phyloP scores from a whole-genome alignment of 2,888 invertebrate species.

The Agrilus mali region DNA sequence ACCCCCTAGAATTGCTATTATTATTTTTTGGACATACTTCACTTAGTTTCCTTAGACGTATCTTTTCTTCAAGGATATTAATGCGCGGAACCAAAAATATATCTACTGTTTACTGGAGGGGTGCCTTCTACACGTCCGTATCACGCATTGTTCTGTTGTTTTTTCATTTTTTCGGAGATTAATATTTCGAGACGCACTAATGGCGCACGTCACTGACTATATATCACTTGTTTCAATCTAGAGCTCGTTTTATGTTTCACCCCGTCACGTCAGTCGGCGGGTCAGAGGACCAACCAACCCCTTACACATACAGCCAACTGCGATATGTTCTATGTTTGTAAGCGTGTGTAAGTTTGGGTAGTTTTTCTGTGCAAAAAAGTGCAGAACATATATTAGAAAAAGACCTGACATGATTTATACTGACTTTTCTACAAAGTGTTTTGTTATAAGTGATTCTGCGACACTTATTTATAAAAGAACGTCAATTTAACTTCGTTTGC shows the following conservation, averaged over 20 bases:
- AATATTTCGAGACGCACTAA: slow-evolving; percentile 40
- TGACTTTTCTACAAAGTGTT: slow-evolving; percentile 29
- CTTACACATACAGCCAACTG: slow-evolving; percentile 11
- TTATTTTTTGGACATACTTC: too few species aligned
- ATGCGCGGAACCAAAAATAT: too few species aligned
- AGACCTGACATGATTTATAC: slow-evolving; percentile 30
- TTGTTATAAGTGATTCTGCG: slow-evolving; percentile 33
- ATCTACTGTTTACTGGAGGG: too few species aligned
- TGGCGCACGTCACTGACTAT: slow-evolving; percentile 38
- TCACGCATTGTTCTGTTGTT: slow-evolving; percentile 23
- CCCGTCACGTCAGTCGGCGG: slow-evolving; percentile 14
- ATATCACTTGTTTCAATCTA: slow-evolving; percentile 40
- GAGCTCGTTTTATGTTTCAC: slow-evolving; percentile 37
- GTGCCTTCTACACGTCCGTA: not conserved
- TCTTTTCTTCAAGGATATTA: too few species aligned
- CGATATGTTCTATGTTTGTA: slow-evolving; percentile 10
- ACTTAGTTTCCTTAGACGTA: too few species aligned
- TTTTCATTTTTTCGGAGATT: slow-evolving; percentile 37
- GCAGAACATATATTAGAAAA: slow-evolving; percentile 23
- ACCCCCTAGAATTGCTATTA: too few species aligned
- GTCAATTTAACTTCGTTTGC: slow-evolving; percentile 27
- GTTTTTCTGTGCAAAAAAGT: slow-evolving; percentile 25
- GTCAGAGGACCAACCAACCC: slow-evolving; percentile 12
- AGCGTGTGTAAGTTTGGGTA: slow-evolving; percentile 10
- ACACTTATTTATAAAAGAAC: slow-evolving; percentile 24